phyloP scores from a whole-genome alignment of 2,113 vertebrate genomes.

The Aldabrachelys gigantea region DNA sequence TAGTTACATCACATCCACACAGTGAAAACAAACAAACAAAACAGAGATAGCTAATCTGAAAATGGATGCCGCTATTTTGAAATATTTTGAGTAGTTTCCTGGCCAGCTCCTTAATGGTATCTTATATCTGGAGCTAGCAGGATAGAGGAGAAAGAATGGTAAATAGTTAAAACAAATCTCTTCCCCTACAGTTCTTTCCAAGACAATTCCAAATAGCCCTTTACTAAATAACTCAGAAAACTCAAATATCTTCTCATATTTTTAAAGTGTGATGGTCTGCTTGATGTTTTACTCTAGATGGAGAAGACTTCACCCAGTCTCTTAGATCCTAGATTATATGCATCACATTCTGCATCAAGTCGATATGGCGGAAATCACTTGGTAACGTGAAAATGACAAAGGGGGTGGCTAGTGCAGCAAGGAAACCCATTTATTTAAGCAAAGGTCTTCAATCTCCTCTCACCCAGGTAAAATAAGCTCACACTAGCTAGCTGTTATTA shows the following conservation, averaged over 20 bases:
- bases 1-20: neutral
- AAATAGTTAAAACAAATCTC: neutral
- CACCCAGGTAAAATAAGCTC: conserved; percentile 38
- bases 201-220: neutral
- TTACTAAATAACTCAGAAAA: neutral
- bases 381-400: conserved; percentile 28
- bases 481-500: conserved; percentile 16
- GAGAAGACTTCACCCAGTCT: neutral
- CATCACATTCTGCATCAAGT: neutral
- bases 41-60: neutral
- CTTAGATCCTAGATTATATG: neutral
- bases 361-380: neutral
- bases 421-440: neutral
- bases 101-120: neutral
- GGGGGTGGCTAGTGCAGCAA: conserved; percentile 7
- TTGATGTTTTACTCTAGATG: conserved; percentile 9
- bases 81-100: neutral
- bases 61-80: neutral
- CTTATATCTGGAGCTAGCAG: neutral
- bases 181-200: neutral
- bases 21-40: neutral
- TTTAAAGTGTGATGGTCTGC: neutral
- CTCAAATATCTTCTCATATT: conserved; percentile 3
- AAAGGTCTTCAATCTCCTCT: conserved; percentile 18
- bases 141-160: neutral